phyloP scores from a whole-genome alignment of 1,140 invertebrate genomes.

The Drosophila athabasca region DNA sequence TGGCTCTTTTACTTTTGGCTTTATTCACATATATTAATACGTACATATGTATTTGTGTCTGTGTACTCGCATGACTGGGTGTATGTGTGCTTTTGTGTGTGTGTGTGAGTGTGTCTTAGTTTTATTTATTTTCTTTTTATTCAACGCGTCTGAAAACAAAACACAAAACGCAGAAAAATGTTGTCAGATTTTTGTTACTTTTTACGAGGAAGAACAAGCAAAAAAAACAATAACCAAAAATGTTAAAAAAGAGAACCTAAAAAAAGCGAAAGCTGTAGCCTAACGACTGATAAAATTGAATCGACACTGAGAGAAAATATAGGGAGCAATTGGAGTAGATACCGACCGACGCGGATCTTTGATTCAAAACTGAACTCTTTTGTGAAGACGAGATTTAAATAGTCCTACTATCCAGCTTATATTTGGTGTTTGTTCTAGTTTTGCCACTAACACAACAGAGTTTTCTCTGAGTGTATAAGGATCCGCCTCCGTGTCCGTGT shows the following conservation, averaged over 20 bases:
- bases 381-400: too few relatives aligned
- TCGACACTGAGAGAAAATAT: conserved; percentile 19
- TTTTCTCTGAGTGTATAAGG: too few relatives aligned
- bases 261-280: conserved; percentile 20
- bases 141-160: conserved; percentile 51
- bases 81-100: conserved; percentile 22
- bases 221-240: conserved; percentile 11
- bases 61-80: conserved; percentile 18
- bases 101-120: conserved; percentile 33
- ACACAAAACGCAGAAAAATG: conserved; percentile 28
- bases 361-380: too few relatives aligned
- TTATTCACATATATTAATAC: conserved; percentile 78
- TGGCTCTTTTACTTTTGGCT: conserved; percentile 61
- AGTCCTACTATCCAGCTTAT: too few relatives aligned
- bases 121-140: conserved; percentile 78
- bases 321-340: not conserved
- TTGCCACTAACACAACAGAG: too few relatives aligned
- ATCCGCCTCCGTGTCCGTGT: not conserved
- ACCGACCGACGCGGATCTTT: too few relatives aligned
- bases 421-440: too few relatives aligned
- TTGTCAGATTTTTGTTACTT: conserved; percentile 63
- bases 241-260: conserved; percentile 33
- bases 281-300: conserved; percentile 29
- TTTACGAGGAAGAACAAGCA: conserved; percentile 36
- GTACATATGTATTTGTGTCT: conserved; percentile 23